These are phyloP conservation scores for Agrypnus murinus DNA, from an alignment of 2,888 invertebrate genomes.

Conservation along the genomic window DNA sequence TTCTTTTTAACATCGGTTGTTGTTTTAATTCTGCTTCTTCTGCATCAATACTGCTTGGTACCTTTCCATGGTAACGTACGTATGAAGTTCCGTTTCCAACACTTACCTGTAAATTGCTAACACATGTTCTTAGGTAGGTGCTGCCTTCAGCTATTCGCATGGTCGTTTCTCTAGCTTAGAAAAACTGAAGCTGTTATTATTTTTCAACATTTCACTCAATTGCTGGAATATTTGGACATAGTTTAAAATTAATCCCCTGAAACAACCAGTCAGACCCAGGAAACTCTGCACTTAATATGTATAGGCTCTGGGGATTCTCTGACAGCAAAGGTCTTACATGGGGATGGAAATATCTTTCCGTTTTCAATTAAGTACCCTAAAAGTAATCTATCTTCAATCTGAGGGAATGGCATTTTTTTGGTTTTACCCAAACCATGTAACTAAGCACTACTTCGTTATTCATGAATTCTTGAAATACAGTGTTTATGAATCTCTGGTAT, in stretches of 20 bases:
- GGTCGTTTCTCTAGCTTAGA: conserved; percentile 41
- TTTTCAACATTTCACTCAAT: conserved; percentile 60
- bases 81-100: conserved; percentile 54
- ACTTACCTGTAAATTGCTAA: conserved; percentile 23
- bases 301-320: conserved; percentile 59
- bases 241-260: conserved; percentile 63
- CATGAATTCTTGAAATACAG: background rate
- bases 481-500: conserved; percentile 33
- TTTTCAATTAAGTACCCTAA: conserved; percentile 60
- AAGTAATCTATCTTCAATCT: too few relatives aligned
- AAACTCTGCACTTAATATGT: conserved; percentile 60
- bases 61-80: conserved; percentile 59
- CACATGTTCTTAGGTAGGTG: background rate
- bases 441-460: background rate
- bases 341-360: conserved; percentile 57
- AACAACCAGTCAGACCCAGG: conserved; percentile 64
- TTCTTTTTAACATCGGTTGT: conserved; percentile 63
- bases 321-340: conserved; percentile 59
- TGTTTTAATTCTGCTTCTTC: conserved; percentile 50
- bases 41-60: conserved; percentile 61
- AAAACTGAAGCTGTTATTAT: conserved; percentile 52
- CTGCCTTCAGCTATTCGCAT: conserved; percentile 49
- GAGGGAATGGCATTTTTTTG: background rate
- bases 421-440: conserved; percentile 34
- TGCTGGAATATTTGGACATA: conserved; percentile 63